Conservation (phyloP, 2,797 vertebrate genomes). For the Nasua narica region DNA sequence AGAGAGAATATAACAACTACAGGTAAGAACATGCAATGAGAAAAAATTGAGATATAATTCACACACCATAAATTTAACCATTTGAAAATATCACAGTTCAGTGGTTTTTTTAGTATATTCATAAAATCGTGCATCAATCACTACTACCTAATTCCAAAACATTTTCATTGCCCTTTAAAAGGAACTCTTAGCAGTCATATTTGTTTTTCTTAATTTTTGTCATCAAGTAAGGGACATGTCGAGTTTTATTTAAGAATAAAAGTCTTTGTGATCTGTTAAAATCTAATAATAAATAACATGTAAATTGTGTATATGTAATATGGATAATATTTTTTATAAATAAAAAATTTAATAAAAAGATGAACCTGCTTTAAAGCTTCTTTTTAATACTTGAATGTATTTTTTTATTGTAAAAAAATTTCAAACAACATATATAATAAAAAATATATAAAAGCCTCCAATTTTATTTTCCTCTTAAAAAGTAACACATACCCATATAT, state of each 20-base stretch:
- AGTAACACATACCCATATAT: background rate
- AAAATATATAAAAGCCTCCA: background rate
- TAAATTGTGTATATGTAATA: background rate
- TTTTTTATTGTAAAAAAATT: background rate
- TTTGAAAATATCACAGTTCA: background rate
- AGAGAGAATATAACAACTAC: slow-evolving; percentile 99
- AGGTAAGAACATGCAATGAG: slow-evolving; percentile 82
- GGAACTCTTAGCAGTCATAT: background rate
- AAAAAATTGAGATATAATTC: background rate
- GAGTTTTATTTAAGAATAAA: background rate
- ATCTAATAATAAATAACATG: background rate
- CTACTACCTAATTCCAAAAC: background rate
- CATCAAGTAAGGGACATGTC: background rate
- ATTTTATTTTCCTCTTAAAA: background rate
- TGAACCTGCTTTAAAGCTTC: background rate
- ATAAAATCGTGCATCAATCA: background rate
- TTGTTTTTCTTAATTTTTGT: slow-evolving; percentile 9
- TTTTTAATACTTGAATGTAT: slow-evolving; percentile 8
- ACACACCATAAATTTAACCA: background rate
- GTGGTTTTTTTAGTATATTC: background rate
- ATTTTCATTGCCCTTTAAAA: background rate
- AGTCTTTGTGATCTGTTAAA: background rate
- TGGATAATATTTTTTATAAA: background rate
- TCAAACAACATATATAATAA: background rate
- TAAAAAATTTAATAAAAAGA: background rate